Percentiles rank a stretch among this genome's conserved stretches.
Evolutionary conservation across 64 coral and sea anemone genomes (phyloP).

Genomic region (Montipora sp.): DNA sequence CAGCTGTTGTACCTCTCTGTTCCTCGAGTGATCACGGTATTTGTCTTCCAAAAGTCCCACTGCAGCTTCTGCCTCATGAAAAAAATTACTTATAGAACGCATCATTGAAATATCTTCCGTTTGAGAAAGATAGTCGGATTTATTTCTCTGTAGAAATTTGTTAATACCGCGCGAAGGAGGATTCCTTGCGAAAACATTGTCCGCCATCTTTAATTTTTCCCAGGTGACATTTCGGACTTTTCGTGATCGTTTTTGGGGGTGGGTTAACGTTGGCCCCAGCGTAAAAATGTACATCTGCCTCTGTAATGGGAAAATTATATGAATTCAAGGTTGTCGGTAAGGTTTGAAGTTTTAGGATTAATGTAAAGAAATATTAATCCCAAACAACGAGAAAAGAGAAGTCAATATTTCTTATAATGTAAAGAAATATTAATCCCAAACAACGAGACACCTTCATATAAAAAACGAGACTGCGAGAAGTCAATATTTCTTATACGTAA

Average conservation of each 20-base stretch:
- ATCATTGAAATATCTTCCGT: neutral
- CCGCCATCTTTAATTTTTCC: conserved; percentile 51
- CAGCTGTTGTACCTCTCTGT: conserved; percentile 43
- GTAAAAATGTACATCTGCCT: no score
- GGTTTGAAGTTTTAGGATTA: no score
- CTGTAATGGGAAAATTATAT: no score
- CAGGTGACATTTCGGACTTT: neutral
- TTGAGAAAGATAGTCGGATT: conserved; percentile 1
- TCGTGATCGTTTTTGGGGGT: conserved; percentile 19
- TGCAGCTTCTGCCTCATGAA: neutral
- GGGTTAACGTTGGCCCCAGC: neutral
- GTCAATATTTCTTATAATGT: no score
- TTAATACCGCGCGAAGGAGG: neutral
- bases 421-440: no score
- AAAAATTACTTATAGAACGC: conserved; percentile 10
- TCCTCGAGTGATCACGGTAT: neutral
- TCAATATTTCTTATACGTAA: no score
- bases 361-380: no score
- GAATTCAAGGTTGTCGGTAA: no score
- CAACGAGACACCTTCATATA: no score
- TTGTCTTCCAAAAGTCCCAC: conserved; percentile 42
- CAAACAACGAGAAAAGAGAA: no score
- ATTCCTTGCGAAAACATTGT: neutral
- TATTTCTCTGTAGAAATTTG: conserved; percentile 10
- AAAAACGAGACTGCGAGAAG: no score